These are phyloP conservation scores for Tetramorium parvispinum DNA, from an alignment of 1,140 invertebrate species.

Conservation along the genomic window DNA sequence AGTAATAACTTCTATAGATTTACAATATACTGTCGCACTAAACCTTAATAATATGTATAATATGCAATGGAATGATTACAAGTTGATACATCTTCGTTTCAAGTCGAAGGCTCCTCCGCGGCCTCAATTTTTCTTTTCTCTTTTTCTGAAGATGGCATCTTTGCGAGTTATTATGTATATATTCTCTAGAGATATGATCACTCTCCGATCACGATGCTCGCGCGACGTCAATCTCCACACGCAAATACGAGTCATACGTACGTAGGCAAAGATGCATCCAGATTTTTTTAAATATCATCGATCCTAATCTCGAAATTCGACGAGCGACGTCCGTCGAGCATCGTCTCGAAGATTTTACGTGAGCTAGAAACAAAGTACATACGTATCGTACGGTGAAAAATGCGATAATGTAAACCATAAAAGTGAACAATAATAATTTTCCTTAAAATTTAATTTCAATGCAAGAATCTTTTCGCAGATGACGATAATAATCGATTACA, in stretches of 20 bases:
- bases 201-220: conserved; percentile 30
- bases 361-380: conserved; percentile 50
- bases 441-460: conserved; percentile 11
- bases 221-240: conserved; percentile 28
- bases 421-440: conserved; percentile 26
- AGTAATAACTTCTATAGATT: conserved; percentile 86
- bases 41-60: conserved; percentile 80
- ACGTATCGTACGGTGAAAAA: conserved; percentile 25
- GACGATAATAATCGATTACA: background rate
- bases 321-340: conserved; percentile 2
- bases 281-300: background rate
- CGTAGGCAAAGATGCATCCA: conserved; percentile 7
- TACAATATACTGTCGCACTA: conserved; percentile 85
- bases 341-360: conserved; percentile 4
- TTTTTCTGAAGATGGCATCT: conserved; percentile 30
- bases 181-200: conserved; percentile 2
- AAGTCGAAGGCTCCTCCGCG: conserved; percentile 57
- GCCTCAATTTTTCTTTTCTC: conserved; percentile 17
- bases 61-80: conserved; percentile 85
- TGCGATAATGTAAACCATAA: conserved; percentile 54
- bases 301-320: background rate
- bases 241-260: background rate
- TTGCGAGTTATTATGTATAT: background rate
- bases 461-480: background rate
- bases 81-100: conserved; percentile 80